These are phyloP conservation scores for Euphonia xanthogaster DNA, from an alignment of 2,797 vertebrate genomes.

Conservation along the genomic window DNA sequence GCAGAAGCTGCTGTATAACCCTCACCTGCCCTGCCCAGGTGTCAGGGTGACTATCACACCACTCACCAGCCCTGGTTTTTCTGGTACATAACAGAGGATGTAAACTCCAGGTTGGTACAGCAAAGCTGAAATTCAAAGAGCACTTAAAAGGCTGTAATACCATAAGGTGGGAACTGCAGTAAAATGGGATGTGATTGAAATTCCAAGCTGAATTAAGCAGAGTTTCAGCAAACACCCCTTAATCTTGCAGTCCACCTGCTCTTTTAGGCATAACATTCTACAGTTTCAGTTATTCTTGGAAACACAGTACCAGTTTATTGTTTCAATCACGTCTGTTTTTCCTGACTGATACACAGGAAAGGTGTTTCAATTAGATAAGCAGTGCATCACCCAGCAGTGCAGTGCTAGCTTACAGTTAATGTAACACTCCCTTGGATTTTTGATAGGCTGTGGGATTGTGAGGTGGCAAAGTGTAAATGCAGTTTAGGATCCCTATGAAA, in stretches of 20 bases:
- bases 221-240: neutral
- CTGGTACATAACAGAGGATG: neutral
- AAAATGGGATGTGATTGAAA: neutral
- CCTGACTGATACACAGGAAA: constrained; percentile 74
- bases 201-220: neutral
- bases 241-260: constrained; percentile 42
- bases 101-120: neutral
- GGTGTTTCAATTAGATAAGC: constrained; percentile 74
- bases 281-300: constrained; percentile 71
- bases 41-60: neutral
- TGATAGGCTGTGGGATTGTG: neutral
- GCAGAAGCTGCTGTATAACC: neutral
- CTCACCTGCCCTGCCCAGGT: neutral
- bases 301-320: constrained; percentile 53
- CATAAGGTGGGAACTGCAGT: neutral
- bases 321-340: constrained; percentile 68
- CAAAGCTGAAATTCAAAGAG: neutral
- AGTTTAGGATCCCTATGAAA: neutral
- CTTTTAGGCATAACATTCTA: neutral
- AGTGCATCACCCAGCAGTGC: constrained; percentile 9
- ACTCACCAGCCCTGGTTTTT: neutral
- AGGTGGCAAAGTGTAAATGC: neutral
- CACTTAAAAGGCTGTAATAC: neutral
- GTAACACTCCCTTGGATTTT: neutral
- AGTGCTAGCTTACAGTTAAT: neutral